These are phyloP conservation scores for Phaethornis superciliosus DNA, from an alignment of 2,113 vertebrate species.

Conservation along the genomic window DNA sequence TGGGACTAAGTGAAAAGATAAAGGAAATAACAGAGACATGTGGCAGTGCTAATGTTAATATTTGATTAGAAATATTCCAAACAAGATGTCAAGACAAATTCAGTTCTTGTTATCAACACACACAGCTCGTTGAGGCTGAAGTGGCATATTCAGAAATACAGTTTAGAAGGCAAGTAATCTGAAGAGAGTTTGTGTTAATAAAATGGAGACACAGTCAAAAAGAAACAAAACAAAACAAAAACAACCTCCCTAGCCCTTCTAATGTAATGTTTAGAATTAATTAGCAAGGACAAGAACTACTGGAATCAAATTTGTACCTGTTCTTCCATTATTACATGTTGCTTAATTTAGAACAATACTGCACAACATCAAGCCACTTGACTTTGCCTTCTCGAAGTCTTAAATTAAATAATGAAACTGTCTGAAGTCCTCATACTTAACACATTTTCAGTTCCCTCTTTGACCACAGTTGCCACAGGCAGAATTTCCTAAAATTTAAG, in stretches of 20 bases:
- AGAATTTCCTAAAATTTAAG: background rate
- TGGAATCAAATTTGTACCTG: constrained; percentile 22
- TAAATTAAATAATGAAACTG: constrained; percentile 1
- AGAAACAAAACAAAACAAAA: background rate
- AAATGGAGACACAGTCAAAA: background rate
- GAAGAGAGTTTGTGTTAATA: background rate
- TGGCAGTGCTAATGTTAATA: constrained; percentile 56
- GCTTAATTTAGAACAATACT: constrained; percentile 30
- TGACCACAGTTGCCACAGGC: background rate
- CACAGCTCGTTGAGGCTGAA: background rate
- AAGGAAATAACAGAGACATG: constrained; percentile 48
- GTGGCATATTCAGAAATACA: background rate
- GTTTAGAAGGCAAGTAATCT: background rate
- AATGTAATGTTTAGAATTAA: background rate
- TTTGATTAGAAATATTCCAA: constrained; percentile 69
- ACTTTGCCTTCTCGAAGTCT: background rate
- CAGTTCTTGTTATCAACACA: constrained; percentile 32
- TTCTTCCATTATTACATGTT: background rate
- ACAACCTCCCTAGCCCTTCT: background rate
- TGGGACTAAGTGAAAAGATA: constrained; percentile 50
- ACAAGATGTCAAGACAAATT: constrained; percentile 65
- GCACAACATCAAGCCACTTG: background rate
- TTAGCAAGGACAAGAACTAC: constrained; percentile 10
- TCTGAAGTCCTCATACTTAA: constrained; percentile 18
- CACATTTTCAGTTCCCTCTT: constrained; percentile 1